These are phyloP conservation scores for Accipiter virgatus DNA, from an alignment of 2,113 vertebrate genomes.

Conservation along the genomic window DNA sequence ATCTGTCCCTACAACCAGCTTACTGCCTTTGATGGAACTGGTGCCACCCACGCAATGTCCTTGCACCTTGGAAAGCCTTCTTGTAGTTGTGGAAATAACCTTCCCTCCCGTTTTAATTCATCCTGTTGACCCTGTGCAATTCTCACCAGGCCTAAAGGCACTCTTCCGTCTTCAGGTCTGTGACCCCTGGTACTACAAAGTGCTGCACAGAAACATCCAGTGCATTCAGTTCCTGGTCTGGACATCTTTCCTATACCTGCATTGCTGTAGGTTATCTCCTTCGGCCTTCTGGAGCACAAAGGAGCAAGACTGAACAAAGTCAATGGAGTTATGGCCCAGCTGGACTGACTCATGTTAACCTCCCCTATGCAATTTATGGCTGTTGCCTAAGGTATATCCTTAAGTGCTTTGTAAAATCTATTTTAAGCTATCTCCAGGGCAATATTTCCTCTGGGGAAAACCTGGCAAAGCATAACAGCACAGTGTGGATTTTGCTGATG, in stretches of 20 bases:
- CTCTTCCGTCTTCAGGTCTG: background rate
- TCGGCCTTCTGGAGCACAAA: background rate
- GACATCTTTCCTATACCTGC: rapidly evolving
- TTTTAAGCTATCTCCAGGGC: background rate
- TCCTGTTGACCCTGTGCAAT: background rate
- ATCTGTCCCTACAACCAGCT: background rate
- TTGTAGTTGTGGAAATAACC: background rate
- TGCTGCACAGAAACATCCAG: background rate
- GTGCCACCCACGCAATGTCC: background rate
- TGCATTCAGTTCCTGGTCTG: background rate
- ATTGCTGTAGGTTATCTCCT: background rate
- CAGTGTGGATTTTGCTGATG: background rate
- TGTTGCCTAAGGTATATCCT: background rate
- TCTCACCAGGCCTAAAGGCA: background rate
- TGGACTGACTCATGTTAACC: background rate
- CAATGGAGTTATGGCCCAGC: background rate
- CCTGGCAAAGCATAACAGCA: background rate
- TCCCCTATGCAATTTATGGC: background rate
- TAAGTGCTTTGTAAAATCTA: background rate
- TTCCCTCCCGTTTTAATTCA: background rate
- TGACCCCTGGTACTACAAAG: background rate
- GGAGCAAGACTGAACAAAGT: background rate
- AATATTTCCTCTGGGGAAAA: background rate
- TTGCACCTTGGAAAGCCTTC: background rate
- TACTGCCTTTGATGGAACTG: background rate